These are phyloP conservation scores for Hirundichthys speculiger DNA, from an alignment of 2,113 vertebrate species.

Conservation along the genomic window DNA sequence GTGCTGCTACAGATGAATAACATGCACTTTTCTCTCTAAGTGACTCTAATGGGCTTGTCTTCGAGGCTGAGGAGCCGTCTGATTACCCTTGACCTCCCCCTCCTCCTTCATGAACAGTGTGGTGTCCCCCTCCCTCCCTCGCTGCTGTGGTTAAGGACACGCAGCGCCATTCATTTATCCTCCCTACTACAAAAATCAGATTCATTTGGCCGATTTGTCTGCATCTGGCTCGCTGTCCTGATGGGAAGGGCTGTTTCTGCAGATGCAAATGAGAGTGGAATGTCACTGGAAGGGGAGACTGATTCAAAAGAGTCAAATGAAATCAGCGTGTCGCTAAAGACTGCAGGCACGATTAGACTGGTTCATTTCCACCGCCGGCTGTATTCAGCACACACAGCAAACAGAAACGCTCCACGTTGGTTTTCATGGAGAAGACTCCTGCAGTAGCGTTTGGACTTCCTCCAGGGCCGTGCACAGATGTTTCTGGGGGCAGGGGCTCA, in stretches of 20 bases:
- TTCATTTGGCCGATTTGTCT: conserved; percentile 50
- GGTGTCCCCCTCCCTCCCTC: neutral
- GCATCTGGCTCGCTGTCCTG: conserved; percentile 61
- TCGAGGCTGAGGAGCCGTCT: conserved; percentile 27
- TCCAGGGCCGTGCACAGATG: too few relatives aligned
- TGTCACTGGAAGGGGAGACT: conserved; percentile 52
- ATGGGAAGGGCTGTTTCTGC: conserved; percentile 54
- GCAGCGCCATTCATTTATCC: conserved; percentile 25
- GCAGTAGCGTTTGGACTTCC: too few relatives aligned
- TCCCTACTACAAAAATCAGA: conserved; percentile 28
- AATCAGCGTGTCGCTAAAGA: conserved; percentile 44
- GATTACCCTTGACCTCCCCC: conserved; percentile 55
- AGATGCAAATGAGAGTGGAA: conserved; percentile 38
- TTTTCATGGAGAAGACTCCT: too few relatives aligned
- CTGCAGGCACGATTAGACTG: conserved; percentile 45
- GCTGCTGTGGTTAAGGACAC: conserved; percentile 19
- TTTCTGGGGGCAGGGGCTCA: too few relatives aligned
- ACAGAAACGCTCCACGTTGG: too few relatives aligned
- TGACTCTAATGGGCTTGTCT: conserved; percentile 43
- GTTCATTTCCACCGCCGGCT: conserved; percentile 58
- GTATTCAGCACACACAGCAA: conserved; percentile 6
- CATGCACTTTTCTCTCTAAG: conserved; percentile 32
- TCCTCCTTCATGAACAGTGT: accelerated
- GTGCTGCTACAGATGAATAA: neutral
- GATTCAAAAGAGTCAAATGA: conserved; percentile 55